These are phyloP conservation scores for Andrena cerasifolii DNA, from an alignment of 1,140 invertebrate species.

Conservation along the genomic window DNA sequence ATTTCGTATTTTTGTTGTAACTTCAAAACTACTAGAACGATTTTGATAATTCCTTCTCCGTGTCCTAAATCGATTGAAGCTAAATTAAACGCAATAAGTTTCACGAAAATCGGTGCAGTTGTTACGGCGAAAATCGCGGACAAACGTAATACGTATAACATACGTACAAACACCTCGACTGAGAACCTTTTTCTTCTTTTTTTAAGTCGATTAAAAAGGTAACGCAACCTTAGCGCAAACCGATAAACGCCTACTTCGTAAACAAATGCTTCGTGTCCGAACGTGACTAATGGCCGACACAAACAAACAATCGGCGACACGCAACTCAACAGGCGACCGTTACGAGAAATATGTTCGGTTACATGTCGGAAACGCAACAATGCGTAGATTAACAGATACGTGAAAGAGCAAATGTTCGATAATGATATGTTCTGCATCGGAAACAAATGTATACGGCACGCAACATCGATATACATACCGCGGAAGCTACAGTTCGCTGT, in stretches of 20 bases:
- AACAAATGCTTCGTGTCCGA: constrained; percentile 26
- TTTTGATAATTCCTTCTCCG: no score
- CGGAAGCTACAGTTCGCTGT: not conserved
- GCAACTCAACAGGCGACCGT: constrained; percentile 9
- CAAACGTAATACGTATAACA: no score
- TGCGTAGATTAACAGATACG: not conserved
- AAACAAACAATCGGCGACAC: constrained; percentile 43
- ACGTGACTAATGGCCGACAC: constrained; percentile 45
- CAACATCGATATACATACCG: constrained; percentile 11
- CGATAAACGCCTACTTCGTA: not conserved
- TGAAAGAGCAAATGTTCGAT: not conserved
- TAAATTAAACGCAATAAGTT: no score
- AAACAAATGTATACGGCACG: constrained; percentile 16
- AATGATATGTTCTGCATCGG: not conserved
- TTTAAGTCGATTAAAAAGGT: not conserved
- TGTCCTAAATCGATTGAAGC: no score
- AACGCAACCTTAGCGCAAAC: not conserved
- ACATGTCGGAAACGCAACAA: not conserved
- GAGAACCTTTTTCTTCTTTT: no score
- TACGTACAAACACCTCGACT: no score
- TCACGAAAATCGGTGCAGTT: no score
- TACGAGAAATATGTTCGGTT: not conserved
- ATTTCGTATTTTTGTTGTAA: no score
- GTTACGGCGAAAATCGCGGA: no score
- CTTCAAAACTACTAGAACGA: no score